Percentiles rank a stretch among this genome's conserved stretches.
Conservation (phyloP, 2,797 vertebrate genomes). For the Danio kyathit region DNA sequence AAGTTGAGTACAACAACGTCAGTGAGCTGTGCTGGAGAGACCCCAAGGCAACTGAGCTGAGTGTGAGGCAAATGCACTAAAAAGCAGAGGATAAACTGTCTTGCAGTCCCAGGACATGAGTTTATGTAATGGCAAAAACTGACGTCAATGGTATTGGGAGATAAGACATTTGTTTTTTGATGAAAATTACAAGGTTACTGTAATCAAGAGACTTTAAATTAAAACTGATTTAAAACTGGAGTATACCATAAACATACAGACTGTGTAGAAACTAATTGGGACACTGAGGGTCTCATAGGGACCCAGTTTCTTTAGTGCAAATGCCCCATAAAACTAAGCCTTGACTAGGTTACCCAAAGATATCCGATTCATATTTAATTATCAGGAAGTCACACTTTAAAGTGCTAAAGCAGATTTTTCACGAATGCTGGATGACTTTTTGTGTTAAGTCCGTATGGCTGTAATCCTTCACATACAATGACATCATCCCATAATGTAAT, state of each 20-base stretch:
- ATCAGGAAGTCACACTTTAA: neutral
- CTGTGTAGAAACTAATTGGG: neutral
- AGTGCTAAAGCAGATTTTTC: neutral
- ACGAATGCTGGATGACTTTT: neutral
- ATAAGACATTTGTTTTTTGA: neutral
- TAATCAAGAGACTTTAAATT: neutral
- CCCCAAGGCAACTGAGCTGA: constrained; percentile 15
- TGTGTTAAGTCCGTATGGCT: neutral
- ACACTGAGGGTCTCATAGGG: neutral
- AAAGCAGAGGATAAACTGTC: neutral
- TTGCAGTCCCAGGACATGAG: constrained; percentile 1
- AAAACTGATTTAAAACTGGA: neutral
- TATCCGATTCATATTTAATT: neutral
- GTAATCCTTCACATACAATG: constrained; percentile 6
- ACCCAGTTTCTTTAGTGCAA: neutral
- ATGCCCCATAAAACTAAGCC: neutral
- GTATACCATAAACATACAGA: neutral
- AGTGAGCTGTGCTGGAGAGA: constrained; percentile 2
- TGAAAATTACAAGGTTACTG: neutral
- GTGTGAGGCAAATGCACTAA: neutral
- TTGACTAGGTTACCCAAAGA: constrained; percentile 12
- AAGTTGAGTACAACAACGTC: constrained; percentile 1
- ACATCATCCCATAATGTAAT: constrained; percentile 21
- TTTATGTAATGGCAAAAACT: constrained; percentile 67
- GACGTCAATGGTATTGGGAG: constrained; percentile 61